A percentile compares a stretch with the other conserved stretches of the same genome.
Evolutionary conservation across 2,888 invertebrate species (phyloP).

Genomic region (Agriopis aurantiaria): DNA sequence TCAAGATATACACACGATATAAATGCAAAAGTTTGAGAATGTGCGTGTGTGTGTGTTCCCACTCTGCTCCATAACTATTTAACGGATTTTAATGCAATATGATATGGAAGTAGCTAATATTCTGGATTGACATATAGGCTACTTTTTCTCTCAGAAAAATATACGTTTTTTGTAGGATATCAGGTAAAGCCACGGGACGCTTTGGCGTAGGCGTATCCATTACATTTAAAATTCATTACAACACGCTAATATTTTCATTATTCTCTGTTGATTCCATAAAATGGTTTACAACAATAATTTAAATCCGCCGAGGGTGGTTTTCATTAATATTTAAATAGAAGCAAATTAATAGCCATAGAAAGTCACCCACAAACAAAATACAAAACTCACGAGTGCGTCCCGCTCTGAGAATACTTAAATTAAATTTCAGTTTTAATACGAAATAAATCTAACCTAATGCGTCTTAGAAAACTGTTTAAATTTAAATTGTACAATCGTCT

Average conservation of each 20-base stretch:
- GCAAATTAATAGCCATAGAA: slow-evolving; percentile 18
- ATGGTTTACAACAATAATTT: not conserved
- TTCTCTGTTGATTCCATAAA: not conserved
- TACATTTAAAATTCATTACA: not conserved
- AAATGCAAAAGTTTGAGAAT: too few relatives aligned
- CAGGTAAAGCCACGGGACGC: too few relatives aligned
- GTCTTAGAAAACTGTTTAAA: slow-evolving; percentile 20
- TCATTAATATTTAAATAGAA: slow-evolving; percentile 9
- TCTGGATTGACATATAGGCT: too few relatives aligned
- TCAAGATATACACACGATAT: too few relatives aligned
- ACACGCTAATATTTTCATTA: not conserved
- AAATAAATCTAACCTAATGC: slow-evolving; percentile 26
- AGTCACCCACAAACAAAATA: slow-evolving; percentile 9
- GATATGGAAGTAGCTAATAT: too few relatives aligned
- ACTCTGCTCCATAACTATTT: too few relatives aligned
- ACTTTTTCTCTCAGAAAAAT: too few relatives aligned
- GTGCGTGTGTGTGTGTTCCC: too few relatives aligned
- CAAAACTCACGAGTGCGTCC: slow-evolving; percentile 8
- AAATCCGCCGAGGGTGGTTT: not conserved
- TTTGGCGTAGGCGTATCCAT: not conserved
- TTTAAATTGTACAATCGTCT: slow-evolving; percentile 15
- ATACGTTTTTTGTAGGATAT: too few relatives aligned
- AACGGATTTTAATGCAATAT: too few relatives aligned
- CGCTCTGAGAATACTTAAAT: slow-evolving; percentile 13
- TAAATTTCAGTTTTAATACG: slow-evolving; percentile 20